Conservation (phyloP, 2,797 vertebrate species). For the Sciurus carolinensis region DNA sequence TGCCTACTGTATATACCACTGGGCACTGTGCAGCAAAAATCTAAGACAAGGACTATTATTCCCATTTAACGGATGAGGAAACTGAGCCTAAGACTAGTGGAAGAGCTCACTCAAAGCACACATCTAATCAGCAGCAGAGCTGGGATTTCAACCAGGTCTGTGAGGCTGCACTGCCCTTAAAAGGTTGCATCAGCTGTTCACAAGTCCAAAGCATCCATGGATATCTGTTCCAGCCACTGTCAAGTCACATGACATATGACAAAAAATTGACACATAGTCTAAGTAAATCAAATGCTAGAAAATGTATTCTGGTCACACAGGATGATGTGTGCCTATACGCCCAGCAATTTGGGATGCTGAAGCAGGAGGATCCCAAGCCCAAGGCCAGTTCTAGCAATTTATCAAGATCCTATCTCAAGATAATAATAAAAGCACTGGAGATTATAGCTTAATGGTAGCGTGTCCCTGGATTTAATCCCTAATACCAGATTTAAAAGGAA, state of each 20-base stretch:
- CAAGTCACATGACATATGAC: not conserved
- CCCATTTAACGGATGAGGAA: constrained; percentile 31
- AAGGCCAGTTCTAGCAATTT: too few relatives aligned
- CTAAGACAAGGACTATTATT: not conserved
- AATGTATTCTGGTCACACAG: not conserved
- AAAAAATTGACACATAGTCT: not conserved
- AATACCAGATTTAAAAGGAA: too few relatives aligned
- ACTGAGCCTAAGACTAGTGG: not conserved
- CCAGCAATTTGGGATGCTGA: too few relatives aligned
- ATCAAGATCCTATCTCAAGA: too few relatives aligned
- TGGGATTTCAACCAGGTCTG: not conserved
- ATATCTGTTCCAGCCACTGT: not conserved
- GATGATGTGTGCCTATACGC: too few relatives aligned
- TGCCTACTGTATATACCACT: not conserved
- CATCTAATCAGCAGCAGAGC: not conserved
- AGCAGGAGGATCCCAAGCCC: too few relatives aligned
- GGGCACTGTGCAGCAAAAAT: not conserved
- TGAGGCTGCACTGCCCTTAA: constrained; percentile 36
- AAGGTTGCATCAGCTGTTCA: not conserved
- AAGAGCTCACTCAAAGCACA: not conserved
- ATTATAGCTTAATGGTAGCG: too few relatives aligned
- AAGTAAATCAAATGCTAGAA: constrained; percentile 50
- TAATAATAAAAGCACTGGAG: too few relatives aligned
- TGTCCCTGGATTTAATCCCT: too few relatives aligned
- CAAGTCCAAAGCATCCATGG: not conserved